Base-by-base conservation (phyloP, 2,888 invertebrate species). In the Sinopyrophorus schimmeli region DNA sequence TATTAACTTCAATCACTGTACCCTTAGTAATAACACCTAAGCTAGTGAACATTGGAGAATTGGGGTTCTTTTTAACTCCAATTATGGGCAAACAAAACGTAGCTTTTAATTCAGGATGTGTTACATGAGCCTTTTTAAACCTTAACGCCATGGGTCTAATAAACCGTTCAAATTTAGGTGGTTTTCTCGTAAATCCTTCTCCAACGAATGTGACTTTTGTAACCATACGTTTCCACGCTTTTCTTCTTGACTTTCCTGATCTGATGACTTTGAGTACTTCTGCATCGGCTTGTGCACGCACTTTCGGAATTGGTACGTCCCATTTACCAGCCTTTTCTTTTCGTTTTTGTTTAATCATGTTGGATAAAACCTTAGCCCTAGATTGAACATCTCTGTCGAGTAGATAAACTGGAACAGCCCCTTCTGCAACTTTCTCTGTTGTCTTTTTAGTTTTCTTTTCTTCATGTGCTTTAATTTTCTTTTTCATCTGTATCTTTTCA, bases 281-380 rank as follows among this genome's bases (percentile, higher is more conserved):
- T 0, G 93, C 87, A 65, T 99, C 98, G 1, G 95, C 90, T 63
- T 98, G 93, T 0, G 96, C 96, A 65, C 89, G 82, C 0, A 99
- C 98, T 82, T 98, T 98, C 0, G 99, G 99, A 67, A 99, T 89
- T 0, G 99, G 99, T 0, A 99, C 99, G 66, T 98, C 95, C 97
- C 98, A 99, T 81, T 99, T 99, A 0, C 98, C 98, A 42, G 96
- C 97, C 68, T 99, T 99, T 71, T 99, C 99, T 74, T 99, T 99
- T 1, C 99, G 82, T 74, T 99, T 99, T 74, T 99, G 98, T 75
- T 99, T 99, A 54, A 99, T 95, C 92, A 97, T 97, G 71, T 98
- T 99, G 0, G 97, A 97, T 0, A 99, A 77, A 12, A 98, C 90
- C 75, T 98, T 99, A 1, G 97, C 95, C 28, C 92, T 80, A 1